phyloP scores from a whole-genome alignment of 2,888 invertebrate genomes.

The Proisotoma minuta region DNA sequence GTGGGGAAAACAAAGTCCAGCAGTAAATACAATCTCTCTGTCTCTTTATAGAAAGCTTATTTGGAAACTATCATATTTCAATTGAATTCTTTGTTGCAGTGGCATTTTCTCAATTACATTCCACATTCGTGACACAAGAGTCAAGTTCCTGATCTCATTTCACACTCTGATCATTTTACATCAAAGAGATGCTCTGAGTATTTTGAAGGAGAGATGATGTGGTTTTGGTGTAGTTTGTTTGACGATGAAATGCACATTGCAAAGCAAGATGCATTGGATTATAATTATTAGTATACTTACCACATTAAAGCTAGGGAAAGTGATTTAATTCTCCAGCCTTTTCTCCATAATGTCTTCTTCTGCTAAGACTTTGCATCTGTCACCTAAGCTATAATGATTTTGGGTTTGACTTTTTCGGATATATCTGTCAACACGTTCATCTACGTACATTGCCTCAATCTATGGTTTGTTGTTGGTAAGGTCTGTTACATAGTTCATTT shows the following conservation, averaged over 20 bases:
- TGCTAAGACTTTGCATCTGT: not conserved
- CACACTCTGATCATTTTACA: too few species aligned
- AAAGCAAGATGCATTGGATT: not conserved
- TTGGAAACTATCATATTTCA: not conserved
- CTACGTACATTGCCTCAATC: not conserved
- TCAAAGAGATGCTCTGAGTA: too few species aligned
- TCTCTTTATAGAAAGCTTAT: not conserved
- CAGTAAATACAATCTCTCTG: not conserved
- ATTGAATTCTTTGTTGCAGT: too few species aligned
- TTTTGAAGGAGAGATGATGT: too few species aligned
- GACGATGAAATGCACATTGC: too few species aligned
- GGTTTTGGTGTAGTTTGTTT: too few species aligned
- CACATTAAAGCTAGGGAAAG: not conserved
- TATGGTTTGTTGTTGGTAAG: not conserved
- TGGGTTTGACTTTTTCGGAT: not conserved
- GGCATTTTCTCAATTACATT: too few species aligned
- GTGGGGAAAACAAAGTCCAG: not conserved
- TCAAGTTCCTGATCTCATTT: too few species aligned
- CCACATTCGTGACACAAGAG: too few species aligned
- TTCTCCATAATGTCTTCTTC: not conserved
- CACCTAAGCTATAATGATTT: not conserved
- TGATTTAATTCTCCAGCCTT: not conserved
- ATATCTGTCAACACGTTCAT: not conserved
- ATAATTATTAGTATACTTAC: not conserved
- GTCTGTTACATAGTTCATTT: not conserved